Base-by-base conservation (phyloP, 1,140 invertebrate genomes). In the Pogonomyrmex californicus region DNA sequence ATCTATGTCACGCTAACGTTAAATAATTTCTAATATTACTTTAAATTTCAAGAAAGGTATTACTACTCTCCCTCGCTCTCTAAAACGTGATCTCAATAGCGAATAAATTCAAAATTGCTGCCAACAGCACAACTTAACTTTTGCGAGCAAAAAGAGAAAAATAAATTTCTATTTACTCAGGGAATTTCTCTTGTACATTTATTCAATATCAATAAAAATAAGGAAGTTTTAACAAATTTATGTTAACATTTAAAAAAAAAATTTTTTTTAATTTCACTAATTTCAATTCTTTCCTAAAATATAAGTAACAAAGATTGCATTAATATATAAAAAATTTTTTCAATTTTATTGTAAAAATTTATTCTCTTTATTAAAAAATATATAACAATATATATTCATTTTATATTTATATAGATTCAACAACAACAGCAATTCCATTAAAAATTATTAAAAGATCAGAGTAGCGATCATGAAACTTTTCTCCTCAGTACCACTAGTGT, bases 311-410 rank as follows among this genome's bases (percentile, higher is more conserved):
- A 36, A 1, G 7, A 38, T 2, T 65, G 9, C 17, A 65, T 65
- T 38, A 17, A 38, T 65, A 66, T 44, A 30, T 6, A 68, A 14
- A 30, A 68, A 41, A 41, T 65, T n/a, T 0, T 33, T 4, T 33
- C 56, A 60, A 30, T 30, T 60, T 30, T 60, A 33, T 30, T 58
- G 6, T 10, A 60, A n/a, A 23, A 30, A 60, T 60, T 60, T 10
- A 60, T 51, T 51, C 17, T 56, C 4, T 56, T 23, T 38, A 63
- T 62, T 41, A 65, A 66, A 66, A 66, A 66, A 66, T 63, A 66
- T 3, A 44, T 6, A 44, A 54, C 9, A 54, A 54, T 54, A 54
- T 54, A 17, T 9, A 54, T 54, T 14, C 51, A 54, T 44, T 54
- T 54, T 23, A 23, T 23, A 23, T 23, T 23, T 23, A 23, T 23